phyloP scores from a whole-genome alignment of 2,113 vertebrate genomes.

The Laterallus jamaicensis region DNA sequence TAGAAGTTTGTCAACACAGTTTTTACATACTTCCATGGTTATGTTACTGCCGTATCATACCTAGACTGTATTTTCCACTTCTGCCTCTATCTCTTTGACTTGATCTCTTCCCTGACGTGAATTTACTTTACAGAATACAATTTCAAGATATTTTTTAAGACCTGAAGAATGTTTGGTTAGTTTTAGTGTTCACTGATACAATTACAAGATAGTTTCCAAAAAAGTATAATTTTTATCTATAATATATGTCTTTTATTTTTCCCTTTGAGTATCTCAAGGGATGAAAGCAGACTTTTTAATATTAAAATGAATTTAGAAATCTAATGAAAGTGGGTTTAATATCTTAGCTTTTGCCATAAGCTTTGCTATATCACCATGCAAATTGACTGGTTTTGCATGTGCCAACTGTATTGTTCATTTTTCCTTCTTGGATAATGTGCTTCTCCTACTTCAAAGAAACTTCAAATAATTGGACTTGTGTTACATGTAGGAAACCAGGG shows the following conservation, averaged over 20 bases:
- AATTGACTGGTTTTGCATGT: background rate
- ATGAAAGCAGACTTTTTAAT: conserved; percentile 6
- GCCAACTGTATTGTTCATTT: background rate
- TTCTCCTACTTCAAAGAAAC: conserved; percentile 53
- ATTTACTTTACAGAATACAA: background rate
- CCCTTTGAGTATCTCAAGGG: background rate
- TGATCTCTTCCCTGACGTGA: background rate
- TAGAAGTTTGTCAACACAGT: background rate
- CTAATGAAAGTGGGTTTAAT: background rate
- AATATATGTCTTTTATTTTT: background rate
- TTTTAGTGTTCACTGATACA: background rate
- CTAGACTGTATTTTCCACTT: background rate
- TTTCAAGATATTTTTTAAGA: background rate
- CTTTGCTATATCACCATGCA: background rate
- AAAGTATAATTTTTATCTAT: background rate
- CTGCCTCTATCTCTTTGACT: background rate
- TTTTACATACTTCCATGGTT: background rate
- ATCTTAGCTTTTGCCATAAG: conserved; percentile 13
- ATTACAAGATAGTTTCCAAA: background rate
- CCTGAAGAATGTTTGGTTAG: background rate
- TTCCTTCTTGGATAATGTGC: background rate
- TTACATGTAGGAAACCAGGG: background rate
- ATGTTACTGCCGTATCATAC: background rate
- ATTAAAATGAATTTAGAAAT: conserved; percentile 40
- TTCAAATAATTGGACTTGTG: conserved; percentile 48